These are phyloP conservation scores for Drosophila leonis DNA, from an alignment of 2,888 invertebrate genomes.

Conservation along the genomic window DNA sequence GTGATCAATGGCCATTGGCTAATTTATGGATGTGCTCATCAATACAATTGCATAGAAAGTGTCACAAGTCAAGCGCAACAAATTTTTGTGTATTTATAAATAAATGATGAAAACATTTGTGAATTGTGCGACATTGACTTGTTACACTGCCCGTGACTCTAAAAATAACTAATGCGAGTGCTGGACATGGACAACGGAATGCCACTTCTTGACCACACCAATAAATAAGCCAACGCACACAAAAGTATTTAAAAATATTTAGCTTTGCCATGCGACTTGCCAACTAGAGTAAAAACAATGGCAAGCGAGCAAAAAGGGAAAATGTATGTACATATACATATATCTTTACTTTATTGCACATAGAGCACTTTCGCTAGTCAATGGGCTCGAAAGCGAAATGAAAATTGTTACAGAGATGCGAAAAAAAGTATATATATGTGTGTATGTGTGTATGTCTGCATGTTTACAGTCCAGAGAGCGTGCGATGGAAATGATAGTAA, in stretches of 20 bases:
- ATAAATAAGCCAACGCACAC: slow-evolving; percentile 26
- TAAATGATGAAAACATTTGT: slow-evolving; percentile 60
- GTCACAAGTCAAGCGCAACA: slow-evolving; percentile 23
- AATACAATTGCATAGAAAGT: neutral
- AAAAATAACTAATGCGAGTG: slow-evolving; percentile 56
- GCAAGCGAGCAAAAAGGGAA: slow-evolving; percentile 11
- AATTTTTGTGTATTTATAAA: slow-evolving; percentile 57
- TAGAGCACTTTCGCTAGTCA: slow-evolving; percentile 61
- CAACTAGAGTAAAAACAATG: slow-evolving; percentile 23
- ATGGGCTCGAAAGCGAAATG: slow-evolving; percentile 69
- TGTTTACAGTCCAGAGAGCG: slow-evolving; percentile 33
- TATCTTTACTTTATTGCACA: slow-evolving; percentile 11
- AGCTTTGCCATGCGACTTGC: slow-evolving; percentile 18
- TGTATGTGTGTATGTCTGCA: neutral
- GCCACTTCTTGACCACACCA: slow-evolving; percentile 38
- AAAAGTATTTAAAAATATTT: slow-evolving; percentile 2
- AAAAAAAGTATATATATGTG: slow-evolving; percentile 12
- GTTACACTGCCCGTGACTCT: slow-evolving; percentile 69
- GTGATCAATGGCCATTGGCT: neutral
- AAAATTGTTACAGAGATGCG: slow-evolving; percentile 42
- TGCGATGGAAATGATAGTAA: slow-evolving; percentile 42
- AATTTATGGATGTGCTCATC: neutral
- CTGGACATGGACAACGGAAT: slow-evolving; percentile 38
- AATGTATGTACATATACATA: neutral
- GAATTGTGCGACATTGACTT: slow-evolving; percentile 66